Base-by-base conservation (phyloP, 2,797 vertebrate genomes). In the Neosilurus mollespiculum region DNA sequence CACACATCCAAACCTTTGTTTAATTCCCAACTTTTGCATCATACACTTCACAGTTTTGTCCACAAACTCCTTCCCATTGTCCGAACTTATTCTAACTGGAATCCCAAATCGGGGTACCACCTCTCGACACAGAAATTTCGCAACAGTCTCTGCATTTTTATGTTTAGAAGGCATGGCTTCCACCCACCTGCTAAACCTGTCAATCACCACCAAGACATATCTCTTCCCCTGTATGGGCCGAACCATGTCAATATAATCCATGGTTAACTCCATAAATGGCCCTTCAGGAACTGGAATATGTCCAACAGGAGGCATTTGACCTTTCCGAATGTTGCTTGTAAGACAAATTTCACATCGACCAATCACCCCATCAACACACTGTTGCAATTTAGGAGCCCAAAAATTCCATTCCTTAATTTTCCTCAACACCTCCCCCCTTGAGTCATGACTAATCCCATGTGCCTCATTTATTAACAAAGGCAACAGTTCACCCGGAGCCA, bases 201-300 rank as follows among this genome's bases (percentile, higher is more conserved):
- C 70, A 72, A 8, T 43, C 20, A 8, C 70, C 53, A 22, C 64
- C 10, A 66, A 9, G 2, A 76, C 75, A 20, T 84, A 84, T 26
- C 78, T 72, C 26, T 81, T 77, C 0, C 72, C 30, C 1, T 54
- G 53, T 6, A 71, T 61, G 6, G 6, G 37, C 16, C 37, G n/a
- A 2, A 20, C 54, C 75, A 79, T 85, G 24, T 82, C 80, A 9
- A 82, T 58, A 72, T 71, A 84, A 53, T 81, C 70, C 37, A 76
- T 56, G 2, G 67, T 54, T 12, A 81, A 20, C 30, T 85, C 70
- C 9, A 26, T n/a, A n/a, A 85, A 81, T 26, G 84, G 81, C 26
- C 80, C 81, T 12, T 85, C 84, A 9, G 73, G 80, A 1, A 61
- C 58, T 56, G 67, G 66, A 12, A 84, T 75, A 18, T 78, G 80